Evolutionary conservation across 1,140 invertebrate species (phyloP).

Genomic region (Tetramorium alpestre): DNA sequence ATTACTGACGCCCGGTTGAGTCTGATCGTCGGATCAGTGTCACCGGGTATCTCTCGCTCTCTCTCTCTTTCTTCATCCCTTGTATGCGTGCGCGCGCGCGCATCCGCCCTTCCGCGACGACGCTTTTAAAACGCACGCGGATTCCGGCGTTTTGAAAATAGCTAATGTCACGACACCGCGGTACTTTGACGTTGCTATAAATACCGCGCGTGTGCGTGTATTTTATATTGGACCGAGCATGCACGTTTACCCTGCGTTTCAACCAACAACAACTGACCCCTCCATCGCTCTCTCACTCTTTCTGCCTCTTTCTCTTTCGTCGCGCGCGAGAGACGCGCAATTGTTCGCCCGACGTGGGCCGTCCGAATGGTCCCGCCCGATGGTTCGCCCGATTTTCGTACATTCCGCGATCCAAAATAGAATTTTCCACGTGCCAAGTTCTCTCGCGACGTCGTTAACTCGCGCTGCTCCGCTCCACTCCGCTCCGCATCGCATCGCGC

Average conservation of each 20-base stretch:
- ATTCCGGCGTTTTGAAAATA: constrained; percentile 61
- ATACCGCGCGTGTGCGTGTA: constrained; percentile 26
- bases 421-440: constrained; percentile 71
- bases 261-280: background rate
- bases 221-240: background rate
- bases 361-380: constrained; percentile 12
- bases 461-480: background rate
- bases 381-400: constrained; percentile 41
- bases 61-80: background rate
- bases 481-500: background rate
- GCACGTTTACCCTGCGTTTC: background rate
- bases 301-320: background rate
- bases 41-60: background rate
- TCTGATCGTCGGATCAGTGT: constrained; percentile 61
- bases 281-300: background rate
- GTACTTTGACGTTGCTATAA: constrained; percentile 56
- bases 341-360: constrained; percentile 38
- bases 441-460: constrained; percentile 16
- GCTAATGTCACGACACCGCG: constrained; percentile 40
- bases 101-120: background rate
- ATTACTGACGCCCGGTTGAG: constrained; percentile 77
- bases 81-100: background rate
- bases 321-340: constrained; percentile 31
- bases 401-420: constrained; percentile 70
- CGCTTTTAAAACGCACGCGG: constrained; percentile 41